Conservation (phyloP, 2,888 invertebrate genomes). For the Acronicta aceris region DNA sequence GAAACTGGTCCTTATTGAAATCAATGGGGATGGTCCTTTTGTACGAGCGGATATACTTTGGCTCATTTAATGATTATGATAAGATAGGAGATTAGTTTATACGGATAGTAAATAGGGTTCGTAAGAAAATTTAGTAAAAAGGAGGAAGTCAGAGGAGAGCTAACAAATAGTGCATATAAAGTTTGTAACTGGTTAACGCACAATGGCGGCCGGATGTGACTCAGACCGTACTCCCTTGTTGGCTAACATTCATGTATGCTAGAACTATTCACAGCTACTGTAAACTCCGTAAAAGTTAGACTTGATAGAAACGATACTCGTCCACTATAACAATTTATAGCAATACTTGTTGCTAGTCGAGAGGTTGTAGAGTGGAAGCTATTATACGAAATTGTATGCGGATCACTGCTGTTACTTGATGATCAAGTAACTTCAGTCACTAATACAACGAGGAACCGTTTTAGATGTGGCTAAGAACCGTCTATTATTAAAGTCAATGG, state of each 20-base stretch:
- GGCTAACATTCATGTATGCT: slow-evolving; percentile 7
- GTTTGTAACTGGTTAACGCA: not conserved
- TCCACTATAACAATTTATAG: not conserved
- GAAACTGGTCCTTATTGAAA: too few species aligned
- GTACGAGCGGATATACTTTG: too few species aligned
- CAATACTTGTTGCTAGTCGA: not conserved
- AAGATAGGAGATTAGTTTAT: too few species aligned
- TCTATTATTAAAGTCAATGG: too few species aligned
- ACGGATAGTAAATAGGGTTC: too few species aligned
- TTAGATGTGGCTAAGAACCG: too few species aligned
- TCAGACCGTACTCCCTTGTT: slow-evolving; percentile 4
- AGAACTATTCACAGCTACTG: not conserved
- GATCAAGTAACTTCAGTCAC: not conserved
- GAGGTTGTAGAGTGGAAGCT: not conserved
- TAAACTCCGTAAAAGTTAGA: not conserved
- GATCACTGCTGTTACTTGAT: not conserved
- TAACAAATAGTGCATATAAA: slow-evolving; percentile 3
- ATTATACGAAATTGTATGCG: not conserved
- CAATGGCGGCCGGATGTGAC: slow-evolving; percentile 7
- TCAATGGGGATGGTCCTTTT: too few species aligned
- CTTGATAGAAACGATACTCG: not conserved
- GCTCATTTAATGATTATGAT: too few species aligned
- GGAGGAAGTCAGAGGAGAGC: slow-evolving; percentile 12
- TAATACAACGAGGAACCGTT: too few species aligned
- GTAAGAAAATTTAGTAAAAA: too few species aligned